phyloP scores from a whole-genome alignment of 1,140 invertebrate species.

The Bombus haemorrhoidalis region DNA sequence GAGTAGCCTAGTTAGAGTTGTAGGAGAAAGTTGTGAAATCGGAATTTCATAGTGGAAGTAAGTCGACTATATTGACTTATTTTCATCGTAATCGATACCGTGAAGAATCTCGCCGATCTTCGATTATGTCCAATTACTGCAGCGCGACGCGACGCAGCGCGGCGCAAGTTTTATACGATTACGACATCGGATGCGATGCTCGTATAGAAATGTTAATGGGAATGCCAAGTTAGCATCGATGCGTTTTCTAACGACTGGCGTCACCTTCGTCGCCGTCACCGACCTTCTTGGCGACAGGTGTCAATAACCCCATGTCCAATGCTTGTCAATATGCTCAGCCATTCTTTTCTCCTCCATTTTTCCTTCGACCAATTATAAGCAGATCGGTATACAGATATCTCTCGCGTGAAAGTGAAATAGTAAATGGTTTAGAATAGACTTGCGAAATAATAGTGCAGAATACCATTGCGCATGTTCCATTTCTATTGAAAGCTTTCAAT shows the following conservation, averaged over 20 bases:
- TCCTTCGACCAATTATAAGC: no score
- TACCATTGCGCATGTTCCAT: neutral
- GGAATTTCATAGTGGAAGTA: neutral
- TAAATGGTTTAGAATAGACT: neutral
- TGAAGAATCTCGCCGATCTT: neutral
- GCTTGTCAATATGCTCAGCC: slow-evolving; percentile 3
- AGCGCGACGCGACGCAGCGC: neutral
- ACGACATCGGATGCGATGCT: slow-evolving; percentile 55
- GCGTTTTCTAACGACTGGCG: slow-evolving; percentile 54
- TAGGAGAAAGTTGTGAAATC: slow-evolving; percentile 7
- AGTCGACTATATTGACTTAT: neutral
- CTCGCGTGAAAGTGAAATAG: neutral
- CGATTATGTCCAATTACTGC: slow-evolving; percentile 18
- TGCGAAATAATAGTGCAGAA: neutral
- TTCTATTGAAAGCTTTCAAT: no score
- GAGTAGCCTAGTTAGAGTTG: neutral
- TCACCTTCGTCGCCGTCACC: slow-evolving; percentile 46
- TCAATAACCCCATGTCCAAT: slow-evolving; percentile 55
- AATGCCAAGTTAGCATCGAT: slow-evolving; percentile 50
- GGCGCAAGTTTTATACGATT: slow-evolving; percentile 42
- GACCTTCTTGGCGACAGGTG: slow-evolving; percentile 37
- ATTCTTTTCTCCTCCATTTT: neutral
- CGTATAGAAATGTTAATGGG: slow-evolving; percentile 61
- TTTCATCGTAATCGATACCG: neutral
- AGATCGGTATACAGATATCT: neutral